Conservation (phyloP, 2,888 invertebrate genomes). For the Kryphioiulus occultus region DNA sequence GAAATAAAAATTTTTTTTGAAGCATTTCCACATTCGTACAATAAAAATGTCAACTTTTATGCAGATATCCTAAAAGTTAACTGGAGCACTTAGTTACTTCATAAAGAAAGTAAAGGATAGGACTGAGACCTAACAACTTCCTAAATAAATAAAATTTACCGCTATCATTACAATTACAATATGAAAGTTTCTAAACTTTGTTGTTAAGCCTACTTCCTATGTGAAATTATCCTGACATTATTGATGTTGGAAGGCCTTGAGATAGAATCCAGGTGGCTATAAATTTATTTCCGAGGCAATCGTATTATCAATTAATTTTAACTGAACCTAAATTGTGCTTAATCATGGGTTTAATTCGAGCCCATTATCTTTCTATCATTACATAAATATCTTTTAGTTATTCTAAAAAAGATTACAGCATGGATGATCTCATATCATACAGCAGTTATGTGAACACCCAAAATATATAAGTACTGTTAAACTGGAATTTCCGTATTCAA, state of each 20-base stretch:
- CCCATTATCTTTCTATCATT: neutral
- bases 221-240: no score
- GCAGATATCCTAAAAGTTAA: no score
- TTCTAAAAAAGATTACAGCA: neutral
- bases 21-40: neutral
- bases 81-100: no score
- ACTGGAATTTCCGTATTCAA: neutral
- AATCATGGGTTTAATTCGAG: neutral
- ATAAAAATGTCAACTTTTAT: neutral
- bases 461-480: neutral
- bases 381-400: neutral
- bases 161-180: neutral
- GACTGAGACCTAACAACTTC: neutral
- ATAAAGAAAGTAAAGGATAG: no score
- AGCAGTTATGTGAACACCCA: neutral
- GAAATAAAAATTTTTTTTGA: neutral
- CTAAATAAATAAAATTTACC: neutral
- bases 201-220: slow-evolving; percentile 18
- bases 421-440: neutral
- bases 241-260: neutral
- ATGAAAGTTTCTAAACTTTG: neutral
- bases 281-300: neutral
- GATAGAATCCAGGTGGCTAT: neutral
- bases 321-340: neutral
- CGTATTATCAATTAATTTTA: neutral